These are phyloP conservation scores for Scytalopus superciliaris DNA, from an alignment of 2,113 vertebrate species.

Conservation along the genomic window DNA sequence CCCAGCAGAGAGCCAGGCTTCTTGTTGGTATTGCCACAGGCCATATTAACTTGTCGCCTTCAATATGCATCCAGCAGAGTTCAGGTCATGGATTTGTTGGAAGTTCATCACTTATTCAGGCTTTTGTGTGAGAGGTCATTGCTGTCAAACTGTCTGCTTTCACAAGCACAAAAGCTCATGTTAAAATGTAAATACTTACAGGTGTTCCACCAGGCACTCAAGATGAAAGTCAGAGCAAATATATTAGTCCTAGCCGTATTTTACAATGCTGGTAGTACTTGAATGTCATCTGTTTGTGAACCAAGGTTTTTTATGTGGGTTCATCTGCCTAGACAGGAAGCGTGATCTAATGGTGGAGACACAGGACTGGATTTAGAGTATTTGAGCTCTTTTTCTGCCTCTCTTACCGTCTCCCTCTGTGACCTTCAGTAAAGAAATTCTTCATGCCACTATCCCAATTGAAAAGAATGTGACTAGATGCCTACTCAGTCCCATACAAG, in stretches of 20 bases:
- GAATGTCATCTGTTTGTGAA: conserved; percentile 41
- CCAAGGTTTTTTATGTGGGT: conserved; percentile 1
- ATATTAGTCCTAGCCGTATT: conserved; percentile 18
- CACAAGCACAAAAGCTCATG: conserved; percentile 60
- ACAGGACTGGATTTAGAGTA: neutral
- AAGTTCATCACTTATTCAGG: conserved; percentile 65
- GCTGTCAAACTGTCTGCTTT: conserved; percentile 64
- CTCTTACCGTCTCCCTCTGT: neutral
- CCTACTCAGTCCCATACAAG: neutral
- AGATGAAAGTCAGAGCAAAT: conserved; percentile 63
- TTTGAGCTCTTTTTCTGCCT: neutral
- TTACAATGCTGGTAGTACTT: conserved; percentile 18
- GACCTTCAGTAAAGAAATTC: conserved; percentile 6
- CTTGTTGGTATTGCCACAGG: neutral
- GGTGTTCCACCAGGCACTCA: conserved; percentile 62
- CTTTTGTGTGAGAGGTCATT: conserved; percentile 59
- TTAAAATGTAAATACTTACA: conserved; percentile 67
- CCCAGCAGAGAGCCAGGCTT: neutral
- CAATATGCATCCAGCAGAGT: conserved; percentile 53
- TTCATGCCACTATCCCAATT: neutral
- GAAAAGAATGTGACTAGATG: neutral
- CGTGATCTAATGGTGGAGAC: neutral
- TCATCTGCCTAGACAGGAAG: conserved; percentile 43
- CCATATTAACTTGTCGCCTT: conserved; percentile 50
- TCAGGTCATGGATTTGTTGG: conserved; percentile 61